phyloP scores from a whole-genome alignment of 1,140 invertebrate species.

The Onthophagus taurus region DNA sequence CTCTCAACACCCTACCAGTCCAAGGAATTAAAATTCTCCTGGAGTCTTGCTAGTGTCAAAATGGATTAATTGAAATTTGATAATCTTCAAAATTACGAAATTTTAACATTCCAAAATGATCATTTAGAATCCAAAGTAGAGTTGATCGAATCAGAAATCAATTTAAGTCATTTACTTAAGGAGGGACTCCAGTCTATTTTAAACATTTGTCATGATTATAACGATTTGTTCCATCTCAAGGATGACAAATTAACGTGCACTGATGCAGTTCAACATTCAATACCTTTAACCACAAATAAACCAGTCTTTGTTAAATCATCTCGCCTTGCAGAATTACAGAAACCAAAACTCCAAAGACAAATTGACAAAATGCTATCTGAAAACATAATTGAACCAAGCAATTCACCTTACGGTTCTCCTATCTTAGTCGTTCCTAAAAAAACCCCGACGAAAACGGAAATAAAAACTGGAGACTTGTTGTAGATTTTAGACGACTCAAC shows the following conservation, averaged over 20 bases:
- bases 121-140: too few relatives aligned
- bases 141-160: too few relatives aligned
- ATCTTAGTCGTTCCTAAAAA: slow-evolving; percentile 7
- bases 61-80: too few relatives aligned
- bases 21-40: too few relatives aligned
- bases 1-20: too few relatives aligned
- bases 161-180: slow-evolving; percentile 15
- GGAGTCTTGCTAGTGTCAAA: too few relatives aligned
- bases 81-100: too few relatives aligned
- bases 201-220: slow-evolving; percentile 8
- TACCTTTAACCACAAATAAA: slow-evolving; percentile 11
- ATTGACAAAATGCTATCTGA: slow-evolving; percentile 19
- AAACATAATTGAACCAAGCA: slow-evolving; percentile 17
- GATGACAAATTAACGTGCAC: slow-evolving; percentile 14
- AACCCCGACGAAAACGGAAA: not conserved
- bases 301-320: slow-evolving; percentile 18
- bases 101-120: too few relatives aligned
- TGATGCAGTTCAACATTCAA: slow-evolving; percentile 5
- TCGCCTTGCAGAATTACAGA: slow-evolving; percentile 18
- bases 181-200: slow-evolving; percentile 15
- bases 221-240: slow-evolving; percentile 12
- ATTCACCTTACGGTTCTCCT: slow-evolving; percentile 11
- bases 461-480: not conserved
- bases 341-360: slow-evolving; percentile 21
- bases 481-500: not conserved